A percentile compares a stretch with the other conserved stretches of the same genome.
Conservation (phyloP, 2,797 vertebrate species). For the Phyllotis vaccarum region DNA sequence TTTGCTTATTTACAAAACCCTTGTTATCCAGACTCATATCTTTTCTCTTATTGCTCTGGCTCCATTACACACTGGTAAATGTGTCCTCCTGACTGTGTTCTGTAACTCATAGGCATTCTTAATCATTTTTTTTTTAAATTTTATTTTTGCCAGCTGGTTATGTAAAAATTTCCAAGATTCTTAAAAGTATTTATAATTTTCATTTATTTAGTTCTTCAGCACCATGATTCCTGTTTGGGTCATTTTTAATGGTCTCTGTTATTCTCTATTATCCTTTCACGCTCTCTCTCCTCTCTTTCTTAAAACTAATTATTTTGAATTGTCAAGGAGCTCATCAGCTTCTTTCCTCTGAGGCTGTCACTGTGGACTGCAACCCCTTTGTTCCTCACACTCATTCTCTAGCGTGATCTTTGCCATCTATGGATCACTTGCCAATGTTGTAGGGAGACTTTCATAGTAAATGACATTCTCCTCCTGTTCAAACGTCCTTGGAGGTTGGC, state of each 20-base stretch:
- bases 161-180: neutral
- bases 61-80: neutral
- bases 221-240: neutral
- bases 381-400: no score
- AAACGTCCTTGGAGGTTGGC: no score
- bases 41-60: no score
- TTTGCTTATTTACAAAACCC: neutral
- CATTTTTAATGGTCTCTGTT: neutral
- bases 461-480: neutral
- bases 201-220: neutral
- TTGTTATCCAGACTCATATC: neutral
- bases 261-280: neutral
- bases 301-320: neutral
- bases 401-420: neutral
- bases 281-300: no score
- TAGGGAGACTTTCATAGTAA: neutral
- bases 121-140: neutral
- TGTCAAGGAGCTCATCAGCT: neutral
- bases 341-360: neutral
- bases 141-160: neutral
- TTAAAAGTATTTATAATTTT: neutral
- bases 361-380: no score
- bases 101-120: neutral
- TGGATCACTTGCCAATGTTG: no score
- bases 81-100: neutral